phyloP scores from a whole-genome alignment of 2,888 invertebrate species.

The Chaitophorus viminalis region DNA sequence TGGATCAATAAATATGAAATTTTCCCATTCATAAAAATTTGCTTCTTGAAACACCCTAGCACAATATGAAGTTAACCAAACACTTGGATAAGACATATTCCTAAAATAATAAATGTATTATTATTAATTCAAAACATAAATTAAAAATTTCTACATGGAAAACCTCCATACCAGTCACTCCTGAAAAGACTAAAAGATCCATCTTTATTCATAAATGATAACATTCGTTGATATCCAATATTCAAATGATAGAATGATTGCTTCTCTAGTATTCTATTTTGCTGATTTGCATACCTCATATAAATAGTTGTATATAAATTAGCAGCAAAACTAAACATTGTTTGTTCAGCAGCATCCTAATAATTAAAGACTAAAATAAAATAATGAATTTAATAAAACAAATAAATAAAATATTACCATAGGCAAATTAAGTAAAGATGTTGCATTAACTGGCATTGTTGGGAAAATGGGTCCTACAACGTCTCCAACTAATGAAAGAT shows the following conservation, averaged over 20 bases:
- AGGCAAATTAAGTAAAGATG: constrained; percentile 80
- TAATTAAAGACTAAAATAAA: constrained; percentile 59
- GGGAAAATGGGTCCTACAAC: constrained; percentile 94
- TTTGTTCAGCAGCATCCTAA: constrained; percentile 90
- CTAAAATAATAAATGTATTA: constrained; percentile 67
- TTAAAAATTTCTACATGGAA: constrained; percentile 49
- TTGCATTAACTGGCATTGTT: constrained; percentile 90
- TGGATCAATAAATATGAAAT: constrained; percentile 92
- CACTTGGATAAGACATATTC: constrained; percentile 87
- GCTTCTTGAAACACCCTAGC: constrained; percentile 90
- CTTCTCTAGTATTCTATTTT: constrained; percentile 82
- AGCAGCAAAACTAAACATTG: constrained; percentile 95
- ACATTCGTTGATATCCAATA: constrained; percentile 86
- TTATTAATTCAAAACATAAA: too few species aligned
- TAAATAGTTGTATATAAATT: constrained; percentile 91
- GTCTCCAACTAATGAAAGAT: constrained; percentile 85
- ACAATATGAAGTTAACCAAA: constrained; percentile 93
- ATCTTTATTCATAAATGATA: constrained; percentile 90
- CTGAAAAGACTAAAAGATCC: constrained; percentile 92
- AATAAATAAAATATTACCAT: constrained; percentile 71
- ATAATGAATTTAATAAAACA: constrained; percentile 30
- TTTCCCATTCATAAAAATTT: constrained; percentile 97
- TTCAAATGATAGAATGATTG: constrained; percentile 89
- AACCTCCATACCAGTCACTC: constrained; percentile 80
- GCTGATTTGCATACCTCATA: constrained; percentile 89